These are phyloP conservation scores for Cebus imitator DNA, from an alignment of 2,113 vertebrate species.

Conservation along the genomic window DNA sequence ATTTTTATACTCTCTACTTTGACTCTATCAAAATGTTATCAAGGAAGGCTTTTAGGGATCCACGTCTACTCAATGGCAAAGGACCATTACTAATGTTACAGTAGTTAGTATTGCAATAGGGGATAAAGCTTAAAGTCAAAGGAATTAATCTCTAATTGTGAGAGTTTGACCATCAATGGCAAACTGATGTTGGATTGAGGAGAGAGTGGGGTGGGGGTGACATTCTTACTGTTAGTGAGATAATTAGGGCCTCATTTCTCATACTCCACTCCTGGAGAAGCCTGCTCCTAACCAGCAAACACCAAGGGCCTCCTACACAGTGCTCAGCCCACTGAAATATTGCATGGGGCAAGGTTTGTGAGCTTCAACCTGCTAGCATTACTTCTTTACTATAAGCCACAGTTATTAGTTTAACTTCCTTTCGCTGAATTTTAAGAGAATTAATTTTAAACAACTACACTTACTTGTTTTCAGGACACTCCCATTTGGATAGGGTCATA, in stretches of 20 bases:
- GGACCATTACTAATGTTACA: not conserved
- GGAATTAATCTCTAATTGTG: not conserved
- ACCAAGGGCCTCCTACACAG: not conserved
- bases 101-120: not conserved
- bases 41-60: not conserved
- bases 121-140: not conserved
- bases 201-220: not conserved
- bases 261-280: not conserved
- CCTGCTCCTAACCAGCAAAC: not conserved
- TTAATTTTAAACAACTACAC: not conserved
- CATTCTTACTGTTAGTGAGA: not conserved
- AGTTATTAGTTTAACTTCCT: not conserved
- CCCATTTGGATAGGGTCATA: not conserved
- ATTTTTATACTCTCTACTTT: not conserved
- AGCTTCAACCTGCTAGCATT: not conserved
- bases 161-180: too few relatives aligned
- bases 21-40: not conserved
- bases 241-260: not conserved
- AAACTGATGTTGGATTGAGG: not conserved
- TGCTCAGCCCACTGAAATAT: not conserved
- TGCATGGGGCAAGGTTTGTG: not conserved
- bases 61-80: not conserved
- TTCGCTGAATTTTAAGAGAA: not conserved
- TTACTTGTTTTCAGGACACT: not conserved
- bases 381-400: not conserved